Conservation (phyloP, 2,113 vertebrate genomes). For the Tyto alba region DNA sequence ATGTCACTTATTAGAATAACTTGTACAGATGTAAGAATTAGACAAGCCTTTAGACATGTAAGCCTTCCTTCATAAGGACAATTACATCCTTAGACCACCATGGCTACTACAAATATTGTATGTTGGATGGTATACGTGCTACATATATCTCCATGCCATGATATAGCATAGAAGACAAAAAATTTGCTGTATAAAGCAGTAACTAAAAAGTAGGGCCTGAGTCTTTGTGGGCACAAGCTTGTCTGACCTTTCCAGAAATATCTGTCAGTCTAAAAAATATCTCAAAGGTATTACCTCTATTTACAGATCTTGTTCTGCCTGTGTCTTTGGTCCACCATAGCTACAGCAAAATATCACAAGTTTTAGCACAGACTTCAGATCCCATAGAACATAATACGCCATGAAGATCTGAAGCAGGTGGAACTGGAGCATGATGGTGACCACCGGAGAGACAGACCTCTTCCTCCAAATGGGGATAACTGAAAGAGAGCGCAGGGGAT, state of each 20-base stretch:
- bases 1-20: neutral
- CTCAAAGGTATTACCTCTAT: neutral
- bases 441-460: neutral
- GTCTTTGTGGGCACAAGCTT: neutral
- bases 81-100: neutral
- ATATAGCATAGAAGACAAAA: neutral
- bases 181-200: neutral
- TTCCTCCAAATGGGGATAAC: neutral
- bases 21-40: neutral
- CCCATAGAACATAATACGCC: accelerated
- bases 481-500: neutral
- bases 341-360: neutral
- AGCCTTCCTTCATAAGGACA: neutral
- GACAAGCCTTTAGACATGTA: neutral
- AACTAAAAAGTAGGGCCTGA: neutral
- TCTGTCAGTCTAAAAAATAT: neutral
- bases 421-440: neutral
- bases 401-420: neutral
- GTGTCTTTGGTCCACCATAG: neutral
- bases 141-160: too few species aligned
- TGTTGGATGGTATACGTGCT: neutral
- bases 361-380: neutral
- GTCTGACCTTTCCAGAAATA: neutral
- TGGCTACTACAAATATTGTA: neutral
- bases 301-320: neutral